Conservation (phyloP, 64 coral and sea anemone species). For the Actinia tenebrosa region DNA sequence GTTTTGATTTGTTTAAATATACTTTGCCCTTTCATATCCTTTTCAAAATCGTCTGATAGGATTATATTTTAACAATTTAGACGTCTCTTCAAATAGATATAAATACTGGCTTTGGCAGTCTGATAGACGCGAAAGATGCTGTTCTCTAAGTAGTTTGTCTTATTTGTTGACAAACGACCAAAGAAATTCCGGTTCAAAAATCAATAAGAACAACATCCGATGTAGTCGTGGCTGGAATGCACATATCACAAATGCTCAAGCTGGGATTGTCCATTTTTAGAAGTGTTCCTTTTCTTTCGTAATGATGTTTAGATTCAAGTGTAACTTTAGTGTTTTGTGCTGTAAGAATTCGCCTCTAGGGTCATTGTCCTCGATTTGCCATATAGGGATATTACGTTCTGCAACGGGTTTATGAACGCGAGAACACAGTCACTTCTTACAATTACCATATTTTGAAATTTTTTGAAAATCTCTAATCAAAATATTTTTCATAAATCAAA, state of each 20-base stretch:
- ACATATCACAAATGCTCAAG: background rate
- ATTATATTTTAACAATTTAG: background rate
- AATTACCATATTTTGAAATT: too few relatives aligned
- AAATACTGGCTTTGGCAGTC: background rate
- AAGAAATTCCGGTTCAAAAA: background rate
- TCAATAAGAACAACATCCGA: background rate
- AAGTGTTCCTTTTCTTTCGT: background rate
- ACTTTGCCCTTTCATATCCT: too few relatives aligned
- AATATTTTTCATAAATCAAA: too few relatives aligned
- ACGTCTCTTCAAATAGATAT: background rate
- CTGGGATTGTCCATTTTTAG: background rate
- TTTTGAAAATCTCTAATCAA: too few relatives aligned
- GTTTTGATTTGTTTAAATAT: background rate
- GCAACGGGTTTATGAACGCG: too few relatives aligned
- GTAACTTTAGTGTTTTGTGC: background rate
- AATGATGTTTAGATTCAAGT: background rate
- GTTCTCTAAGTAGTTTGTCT: background rate
- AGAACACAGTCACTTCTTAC: too few relatives aligned
- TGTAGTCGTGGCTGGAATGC: background rate
- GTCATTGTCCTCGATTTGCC: background rate
- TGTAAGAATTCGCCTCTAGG: background rate
- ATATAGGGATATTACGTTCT: background rate
- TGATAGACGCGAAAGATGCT: too few relatives aligned
- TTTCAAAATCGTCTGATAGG: too few relatives aligned
- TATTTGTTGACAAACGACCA: background rate